These are phyloP conservation scores for Rhynchopsitta pachyrhyncha DNA, from an alignment of 2,113 vertebrate genomes.

Conservation along the genomic window DNA sequence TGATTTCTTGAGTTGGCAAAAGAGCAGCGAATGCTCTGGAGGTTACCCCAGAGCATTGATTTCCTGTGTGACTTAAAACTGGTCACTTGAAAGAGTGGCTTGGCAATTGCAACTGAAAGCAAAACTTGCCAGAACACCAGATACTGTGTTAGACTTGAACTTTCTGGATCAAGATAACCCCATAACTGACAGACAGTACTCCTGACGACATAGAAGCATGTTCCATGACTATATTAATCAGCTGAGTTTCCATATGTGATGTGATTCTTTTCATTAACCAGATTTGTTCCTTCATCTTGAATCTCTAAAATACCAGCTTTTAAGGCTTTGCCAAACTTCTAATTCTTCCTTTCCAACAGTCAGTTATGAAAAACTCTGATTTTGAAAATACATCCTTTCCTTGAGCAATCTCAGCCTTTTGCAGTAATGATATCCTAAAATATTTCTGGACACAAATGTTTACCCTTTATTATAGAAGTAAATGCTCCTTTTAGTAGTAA, in stretches of 20 bases:
- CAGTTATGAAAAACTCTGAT: neutral
- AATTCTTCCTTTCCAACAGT: slow-evolving; percentile 3
- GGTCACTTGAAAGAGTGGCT: neutral
- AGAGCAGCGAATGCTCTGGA: neutral
- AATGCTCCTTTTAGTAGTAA: neutral
- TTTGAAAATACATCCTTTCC: neutral
- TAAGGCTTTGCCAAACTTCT: neutral
- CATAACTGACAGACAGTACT: neutral
- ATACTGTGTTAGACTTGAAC: neutral
- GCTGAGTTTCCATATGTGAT: neutral
- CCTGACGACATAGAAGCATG: neutral
- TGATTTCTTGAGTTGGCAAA: neutral
- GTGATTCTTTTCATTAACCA: slow-evolving; percentile 1
- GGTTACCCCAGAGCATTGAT: neutral
- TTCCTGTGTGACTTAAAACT: neutral
- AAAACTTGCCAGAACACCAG: neutral
- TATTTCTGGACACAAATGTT: neutral
- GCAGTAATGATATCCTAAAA: neutral
- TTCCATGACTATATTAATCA: neutral
- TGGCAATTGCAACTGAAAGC: neutral
- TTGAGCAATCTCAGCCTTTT: neutral
- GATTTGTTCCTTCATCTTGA: neutral
- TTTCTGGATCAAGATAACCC: neutral
- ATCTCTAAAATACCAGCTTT: neutral
- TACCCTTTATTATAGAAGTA: neutral